phyloP scores from a whole-genome alignment of 2,888 invertebrate genomes.

The Boloria selene region DNA sequence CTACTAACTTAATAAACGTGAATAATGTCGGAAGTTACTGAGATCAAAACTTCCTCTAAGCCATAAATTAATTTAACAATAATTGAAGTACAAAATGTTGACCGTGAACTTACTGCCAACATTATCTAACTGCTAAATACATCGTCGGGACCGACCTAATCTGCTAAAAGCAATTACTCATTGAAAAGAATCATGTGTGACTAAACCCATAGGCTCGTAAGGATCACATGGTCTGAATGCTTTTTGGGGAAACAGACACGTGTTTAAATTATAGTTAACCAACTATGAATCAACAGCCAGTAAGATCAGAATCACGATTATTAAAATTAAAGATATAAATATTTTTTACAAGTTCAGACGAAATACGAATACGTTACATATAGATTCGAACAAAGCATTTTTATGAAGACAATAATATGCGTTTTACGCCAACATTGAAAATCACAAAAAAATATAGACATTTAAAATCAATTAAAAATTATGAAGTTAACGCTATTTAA shows the following conservation, averaged over 20 bases:
- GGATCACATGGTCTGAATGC: conserved; percentile 15
- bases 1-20: not conserved
- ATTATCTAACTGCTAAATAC: conserved; percentile 25
- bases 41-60: conserved; percentile 31
- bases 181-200: conserved; percentile 22
- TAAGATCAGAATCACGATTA: no score
- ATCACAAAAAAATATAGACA: not conserved
- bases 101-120: conserved; percentile 29
- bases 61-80: conserved; percentile 37
- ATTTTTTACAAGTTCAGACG: no score
- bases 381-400: no score
- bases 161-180: conserved; percentile 26
- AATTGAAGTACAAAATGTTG: conserved; percentile 30
- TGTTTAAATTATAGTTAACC: conserved; percentile 11
- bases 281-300: conserved; percentile 2
- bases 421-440: no score
- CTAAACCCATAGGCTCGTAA: conserved; percentile 25
- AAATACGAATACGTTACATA: no score
- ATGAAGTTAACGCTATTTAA: conserved; percentile 26
- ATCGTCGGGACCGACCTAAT: conserved; percentile 30
- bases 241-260: conserved; percentile 9
- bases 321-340: no score
- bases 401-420: no score
- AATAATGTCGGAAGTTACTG: conserved; percentile 8
- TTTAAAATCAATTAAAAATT: conserved; percentile 1